Base-by-base conservation (phyloP, 2,113 vertebrate species). In the Phylloscopus trochilus region DNA sequence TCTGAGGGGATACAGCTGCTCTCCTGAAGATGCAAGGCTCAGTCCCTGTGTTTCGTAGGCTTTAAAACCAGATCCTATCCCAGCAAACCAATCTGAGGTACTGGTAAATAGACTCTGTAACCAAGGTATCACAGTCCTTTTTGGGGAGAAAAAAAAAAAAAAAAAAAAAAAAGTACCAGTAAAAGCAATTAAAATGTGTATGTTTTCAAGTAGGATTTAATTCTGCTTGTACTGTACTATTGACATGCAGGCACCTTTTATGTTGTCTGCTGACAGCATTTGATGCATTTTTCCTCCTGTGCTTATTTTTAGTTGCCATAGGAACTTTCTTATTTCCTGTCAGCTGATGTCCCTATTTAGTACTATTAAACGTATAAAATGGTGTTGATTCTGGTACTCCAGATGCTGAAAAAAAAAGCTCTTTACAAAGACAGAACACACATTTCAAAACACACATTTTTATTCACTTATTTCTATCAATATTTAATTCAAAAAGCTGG, bases 261-360 rank as follows among this genome's bases (percentile, higher is more conserved):
- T 74, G 68, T 53, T 90, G 83, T 81, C 88, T 87, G 47, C 79
- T 89, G 93, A 84, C 88, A 95, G 83, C 37, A 58, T 58, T 89
- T 82, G 83, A 93, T 82, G 90, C 11, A 4, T 86, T 97, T 89
- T 96, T 90, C 85, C 95, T 87, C 83, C 88, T 58, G 53, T 90
- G 92, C 93, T 94, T 96, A 95, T 96, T 96, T 97, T 96, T 90
- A 96, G 96, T 97, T 97, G 94, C 95, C 95, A 97, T 97, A 96
- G 94, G 95, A 97, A 97, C 96, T 97, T 97, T 88, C 90, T 90
- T 95, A 93, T 94, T 96, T 96, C 95, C 95, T 89, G 96, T 96
- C 96, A 96, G 90, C 88, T 94, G 96, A 95, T 90, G 80, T 41
- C 9, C 1, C 90, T 88, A 92, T 87, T 96, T 96, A 94, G 91